phyloP scores from a whole-genome alignment of 2,797 vertebrate genomes.

The Hephaestus fuliginosus region DNA sequence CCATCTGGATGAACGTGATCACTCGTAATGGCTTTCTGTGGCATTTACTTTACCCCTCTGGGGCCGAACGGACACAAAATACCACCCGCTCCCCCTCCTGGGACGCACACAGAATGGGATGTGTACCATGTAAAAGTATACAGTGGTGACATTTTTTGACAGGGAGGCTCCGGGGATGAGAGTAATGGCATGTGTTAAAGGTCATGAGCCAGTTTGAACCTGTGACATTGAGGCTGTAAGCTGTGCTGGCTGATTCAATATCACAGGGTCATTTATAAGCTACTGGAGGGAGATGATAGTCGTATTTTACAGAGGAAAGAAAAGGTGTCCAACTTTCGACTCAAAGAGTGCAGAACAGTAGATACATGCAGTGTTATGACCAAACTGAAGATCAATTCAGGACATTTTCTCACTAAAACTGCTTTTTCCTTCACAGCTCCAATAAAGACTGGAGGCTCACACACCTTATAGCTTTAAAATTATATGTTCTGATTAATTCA shows the following conservation, averaged over 20 bases:
- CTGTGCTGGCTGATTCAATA: background rate
- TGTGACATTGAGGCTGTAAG: conserved; percentile 8
- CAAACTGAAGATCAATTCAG: background rate
- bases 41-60: conserved; percentile 54
- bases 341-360: background rate
- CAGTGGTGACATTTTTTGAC: conserved; percentile 40
- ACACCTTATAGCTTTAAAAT: background rate
- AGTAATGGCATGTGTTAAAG: conserved; percentile 42
- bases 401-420: background rate
- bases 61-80: conserved; percentile 34
- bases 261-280: conserved; percentile 5
- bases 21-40: conserved; percentile 48
- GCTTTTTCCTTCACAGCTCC: background rate
- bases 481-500: background rate
- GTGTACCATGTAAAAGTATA: conserved; percentile 23
- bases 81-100: conserved; percentile 5
- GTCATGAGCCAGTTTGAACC: conserved; percentile 20
- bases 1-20: conserved; percentile 35
- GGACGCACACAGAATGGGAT: conserved; percentile 14
- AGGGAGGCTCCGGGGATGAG: conserved; percentile 29
- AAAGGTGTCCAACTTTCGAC: background rate
- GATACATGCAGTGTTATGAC: background rate
- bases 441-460: background rate
- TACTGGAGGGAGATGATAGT: background rate
- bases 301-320: background rate